Conservation (phyloP, 2,113 vertebrate genomes). For the Mugil cephalus region DNA sequence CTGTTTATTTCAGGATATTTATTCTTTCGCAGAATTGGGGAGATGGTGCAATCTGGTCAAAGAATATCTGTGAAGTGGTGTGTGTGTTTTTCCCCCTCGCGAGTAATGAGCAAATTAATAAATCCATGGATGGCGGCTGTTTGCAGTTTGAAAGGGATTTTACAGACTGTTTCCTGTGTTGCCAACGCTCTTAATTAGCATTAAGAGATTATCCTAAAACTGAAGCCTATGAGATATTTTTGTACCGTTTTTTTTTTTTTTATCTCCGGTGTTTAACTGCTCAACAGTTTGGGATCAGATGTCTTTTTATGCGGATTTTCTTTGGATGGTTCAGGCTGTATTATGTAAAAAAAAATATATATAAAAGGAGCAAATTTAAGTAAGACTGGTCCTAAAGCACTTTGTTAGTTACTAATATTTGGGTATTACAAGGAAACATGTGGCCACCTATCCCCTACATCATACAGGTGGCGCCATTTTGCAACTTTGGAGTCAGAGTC, state of each 20-base stretch:
- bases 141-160: neutral
- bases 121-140: neutral
- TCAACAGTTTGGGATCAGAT: neutral
- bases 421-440: too few species aligned
- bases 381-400: too few species aligned
- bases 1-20: too few species aligned
- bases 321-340: neutral
- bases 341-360: too few species aligned
- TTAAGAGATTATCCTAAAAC: constrained; percentile 18
- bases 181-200: neutral
- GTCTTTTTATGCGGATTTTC: neutral
- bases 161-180: neutral
- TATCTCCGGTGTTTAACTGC: neutral
- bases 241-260: neutral
- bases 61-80: neutral
- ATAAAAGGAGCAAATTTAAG: too few species aligned
- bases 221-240: accelerated
- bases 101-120: too few species aligned
- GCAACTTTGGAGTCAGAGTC: too few species aligned
- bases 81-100: too few species aligned
- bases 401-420: too few species aligned
- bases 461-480: too few species aligned
- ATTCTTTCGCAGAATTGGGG: too few species aligned
- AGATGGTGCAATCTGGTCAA: neutral
- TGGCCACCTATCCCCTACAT: too few species aligned